A percentile compares a stretch with the other conserved stretches of the same genome.
phyloP scores from a whole-genome alignment of 2,113 vertebrate genomes.

The Pollachius pollachius region DNA sequence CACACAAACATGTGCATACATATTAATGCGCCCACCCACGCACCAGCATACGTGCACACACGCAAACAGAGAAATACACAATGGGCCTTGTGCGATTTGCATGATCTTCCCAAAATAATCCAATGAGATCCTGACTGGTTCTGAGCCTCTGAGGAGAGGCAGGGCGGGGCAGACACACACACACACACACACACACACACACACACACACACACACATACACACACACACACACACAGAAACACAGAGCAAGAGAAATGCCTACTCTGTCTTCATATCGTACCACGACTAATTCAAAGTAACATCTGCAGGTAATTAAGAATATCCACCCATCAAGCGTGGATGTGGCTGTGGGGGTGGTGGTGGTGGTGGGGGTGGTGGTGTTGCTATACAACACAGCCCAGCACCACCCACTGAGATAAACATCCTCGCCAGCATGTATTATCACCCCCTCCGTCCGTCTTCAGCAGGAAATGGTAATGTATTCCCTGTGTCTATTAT shows the following conservation, averaged over 20 bases:
- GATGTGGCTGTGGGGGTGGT: background rate
- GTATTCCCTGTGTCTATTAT: constrained; percentile 32
- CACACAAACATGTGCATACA: constrained; percentile 1
- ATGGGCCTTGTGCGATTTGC: constrained; percentile 35
- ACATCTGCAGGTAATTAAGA: constrained; percentile 27
- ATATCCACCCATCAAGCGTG: constrained; percentile 5
- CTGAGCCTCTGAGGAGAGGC: constrained; percentile 7
- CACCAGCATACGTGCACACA: background rate
- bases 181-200: no score
- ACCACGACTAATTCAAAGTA: constrained; percentile 34
- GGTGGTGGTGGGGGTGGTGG: no score
- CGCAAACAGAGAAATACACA: background rate
- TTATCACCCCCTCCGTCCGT: no score
- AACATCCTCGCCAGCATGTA: background rate
- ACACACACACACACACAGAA: no score
- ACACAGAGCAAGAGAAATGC: no score
- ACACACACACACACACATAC: no score
- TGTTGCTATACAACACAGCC: background rate
- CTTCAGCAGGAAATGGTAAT: constrained; percentile 36
- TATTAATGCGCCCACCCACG: no score
- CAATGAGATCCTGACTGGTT: constrained; percentile 21
- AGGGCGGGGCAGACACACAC: constrained; percentile 37
- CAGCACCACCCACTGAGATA: constrained; percentile 17
- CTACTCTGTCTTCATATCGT: no score
- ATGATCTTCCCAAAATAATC: constrained; percentile 49